A percentile compares a stretch with the other conserved stretches of the same genome.
phyloP scores from a whole-genome alignment of 2,888 invertebrate genomes.

The Sminthurinus aureus region DNA sequence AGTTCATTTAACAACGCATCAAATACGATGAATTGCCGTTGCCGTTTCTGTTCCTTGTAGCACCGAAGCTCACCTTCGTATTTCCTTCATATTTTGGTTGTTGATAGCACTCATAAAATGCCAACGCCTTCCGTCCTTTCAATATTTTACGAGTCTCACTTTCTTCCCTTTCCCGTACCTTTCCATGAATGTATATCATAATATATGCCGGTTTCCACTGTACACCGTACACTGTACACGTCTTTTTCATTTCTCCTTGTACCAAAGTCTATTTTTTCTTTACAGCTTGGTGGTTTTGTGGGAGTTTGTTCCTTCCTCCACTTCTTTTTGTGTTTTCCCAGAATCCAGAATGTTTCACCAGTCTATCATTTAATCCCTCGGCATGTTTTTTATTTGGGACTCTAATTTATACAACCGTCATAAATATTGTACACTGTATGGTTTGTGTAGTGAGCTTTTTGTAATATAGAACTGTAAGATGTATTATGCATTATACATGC shows the following conservation, averaged over 20 bases:
- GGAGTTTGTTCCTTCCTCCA: background rate
- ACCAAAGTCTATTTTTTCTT: background rate
- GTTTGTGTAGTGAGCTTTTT: too few relatives aligned
- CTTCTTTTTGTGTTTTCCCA: background rate
- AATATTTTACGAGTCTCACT: background rate
- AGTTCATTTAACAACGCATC: background rate
- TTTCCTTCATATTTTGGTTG: background rate
- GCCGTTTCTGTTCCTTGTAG: background rate
- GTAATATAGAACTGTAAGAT: background rate
- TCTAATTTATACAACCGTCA: constrained; percentile 1
- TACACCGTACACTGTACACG: too few relatives aligned
- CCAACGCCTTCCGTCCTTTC: background rate
- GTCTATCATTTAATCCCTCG: background rate
- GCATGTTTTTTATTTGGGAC: background rate
- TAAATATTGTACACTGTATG: background rate
- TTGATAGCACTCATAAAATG: background rate
- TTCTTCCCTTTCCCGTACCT: background rate
- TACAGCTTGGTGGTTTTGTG: background rate
- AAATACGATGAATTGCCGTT: background rate
- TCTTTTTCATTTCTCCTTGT: background rate
- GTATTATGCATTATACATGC: background rate
- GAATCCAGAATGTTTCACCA: background rate
- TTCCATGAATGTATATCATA: background rate
- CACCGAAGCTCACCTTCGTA: background rate
- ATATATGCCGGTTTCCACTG: background rate